Conservation (phyloP, 2,113 vertebrate genomes). For the Halichoeres trimaculatus region DNA sequence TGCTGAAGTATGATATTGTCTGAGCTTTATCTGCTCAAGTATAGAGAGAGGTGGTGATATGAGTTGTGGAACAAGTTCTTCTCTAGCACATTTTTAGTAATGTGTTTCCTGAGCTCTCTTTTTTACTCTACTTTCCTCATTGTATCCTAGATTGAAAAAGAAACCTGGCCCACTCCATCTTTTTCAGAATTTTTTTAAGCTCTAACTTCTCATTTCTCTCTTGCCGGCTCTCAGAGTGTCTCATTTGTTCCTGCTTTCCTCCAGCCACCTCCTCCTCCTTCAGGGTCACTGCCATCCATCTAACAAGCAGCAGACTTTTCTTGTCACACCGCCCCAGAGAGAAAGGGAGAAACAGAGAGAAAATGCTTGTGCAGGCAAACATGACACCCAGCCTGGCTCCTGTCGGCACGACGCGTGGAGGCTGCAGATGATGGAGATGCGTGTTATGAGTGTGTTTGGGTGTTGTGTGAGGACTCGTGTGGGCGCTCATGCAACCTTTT, state of each 20-base stretch:
- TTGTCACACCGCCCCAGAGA: conserved; percentile 31
- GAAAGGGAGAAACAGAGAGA: background rate
- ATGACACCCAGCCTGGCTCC: background rate
- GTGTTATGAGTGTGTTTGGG: conserved; percentile 28
- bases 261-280: conserved; percentile 19
- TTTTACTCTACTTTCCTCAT: background rate
- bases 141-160: background rate
- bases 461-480: conserved; percentile 14
- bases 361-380: conserved; percentile 6
- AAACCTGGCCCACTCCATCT: background rate
- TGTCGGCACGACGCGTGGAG: conserved; percentile 1
- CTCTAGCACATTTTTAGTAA: background rate
- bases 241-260: conserved; percentile 1
- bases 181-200: background rate
- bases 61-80: background rate
- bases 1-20: background rate
- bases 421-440: conserved; percentile 28
- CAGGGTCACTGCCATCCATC: conserved; percentile 43
- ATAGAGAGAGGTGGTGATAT: background rate
- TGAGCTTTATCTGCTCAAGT: background rate
- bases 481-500: conserved; percentile 15
- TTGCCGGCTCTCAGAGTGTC: background rate
- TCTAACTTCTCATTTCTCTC: background rate
- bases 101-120: background rate
- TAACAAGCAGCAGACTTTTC: conserved; percentile 31